Evolutionary conservation across 2,888 invertebrate genomes (phyloP).

Genomic region (Heteromyza rotundicornis): DNA sequence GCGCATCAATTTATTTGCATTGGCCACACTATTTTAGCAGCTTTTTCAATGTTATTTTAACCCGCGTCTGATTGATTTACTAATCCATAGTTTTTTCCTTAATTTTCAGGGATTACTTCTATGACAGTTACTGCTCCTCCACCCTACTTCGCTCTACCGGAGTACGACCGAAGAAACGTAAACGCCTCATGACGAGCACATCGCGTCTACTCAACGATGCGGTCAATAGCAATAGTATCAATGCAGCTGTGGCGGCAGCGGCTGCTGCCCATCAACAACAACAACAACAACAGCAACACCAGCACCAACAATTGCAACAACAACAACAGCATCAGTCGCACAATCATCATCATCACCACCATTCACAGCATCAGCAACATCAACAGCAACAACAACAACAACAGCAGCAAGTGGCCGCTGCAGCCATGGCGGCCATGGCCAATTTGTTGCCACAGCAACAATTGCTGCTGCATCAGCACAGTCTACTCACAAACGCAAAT

Average conservation of each 20-base stretch:
- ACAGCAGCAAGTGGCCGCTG: conserved; percentile 53
- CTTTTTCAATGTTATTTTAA: not conserved
- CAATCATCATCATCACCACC: conserved; percentile 31
- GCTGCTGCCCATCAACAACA: conserved; percentile 50
- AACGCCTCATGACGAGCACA: conserved; percentile 56
- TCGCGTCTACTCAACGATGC: conserved; percentile 47
- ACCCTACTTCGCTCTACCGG: conserved; percentile 54
- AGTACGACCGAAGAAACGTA: conserved; percentile 61
- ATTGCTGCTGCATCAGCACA: conserved; percentile 54
- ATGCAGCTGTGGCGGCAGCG: conserved; percentile 49
- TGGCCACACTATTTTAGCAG: conserved; percentile 26
- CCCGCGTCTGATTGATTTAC: not conserved
- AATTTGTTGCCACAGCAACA: conserved; percentile 57
- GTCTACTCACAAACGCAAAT: conserved; percentile 51
- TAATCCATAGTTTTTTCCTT: conserved; percentile 20
- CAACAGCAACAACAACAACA: conserved; percentile 46
- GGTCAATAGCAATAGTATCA: conserved; percentile 49
- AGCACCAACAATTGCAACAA: conserved; percentile 48
- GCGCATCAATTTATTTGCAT: conserved; percentile 32
- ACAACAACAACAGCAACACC: conserved; percentile 51
- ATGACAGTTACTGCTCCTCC: conserved; percentile 65
- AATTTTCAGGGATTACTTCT: conserved; percentile 67
- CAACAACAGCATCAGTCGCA: conserved; percentile 43
- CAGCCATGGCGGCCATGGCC: conserved; percentile 61
- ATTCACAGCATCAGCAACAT: conserved; percentile 34